These are phyloP conservation scores for Leptestheria dahalacensis DNA, from an alignment of 1,140 invertebrate genomes.

Conservation along the genomic window DNA sequence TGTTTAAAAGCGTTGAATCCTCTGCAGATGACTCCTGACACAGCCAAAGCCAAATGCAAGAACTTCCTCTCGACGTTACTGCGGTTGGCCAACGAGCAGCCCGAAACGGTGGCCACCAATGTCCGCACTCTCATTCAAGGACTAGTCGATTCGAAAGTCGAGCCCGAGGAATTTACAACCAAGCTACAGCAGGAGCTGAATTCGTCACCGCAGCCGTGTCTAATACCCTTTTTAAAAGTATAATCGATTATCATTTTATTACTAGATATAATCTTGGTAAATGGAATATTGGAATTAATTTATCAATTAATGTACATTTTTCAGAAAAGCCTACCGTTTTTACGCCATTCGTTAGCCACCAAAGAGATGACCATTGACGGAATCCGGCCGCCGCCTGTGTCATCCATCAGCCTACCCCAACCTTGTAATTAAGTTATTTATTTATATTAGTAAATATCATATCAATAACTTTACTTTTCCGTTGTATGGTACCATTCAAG, in stretches of 20 bases:
- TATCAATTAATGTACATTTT: no score
- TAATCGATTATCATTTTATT: no score
- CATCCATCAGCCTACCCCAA: constrained; percentile 2
- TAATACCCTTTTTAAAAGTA: constrained; percentile 92
- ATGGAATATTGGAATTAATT: no score
- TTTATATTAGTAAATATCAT: no score
- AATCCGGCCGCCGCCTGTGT: constrained; percentile 63
- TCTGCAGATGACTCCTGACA: constrained; percentile 43
- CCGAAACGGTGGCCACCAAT: constrained; percentile 79
- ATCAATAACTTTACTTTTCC: no score
- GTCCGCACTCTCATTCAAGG: constrained; percentile 90
- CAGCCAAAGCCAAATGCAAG: constrained; percentile 94
- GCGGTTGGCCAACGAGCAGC: constrained; percentile 86
- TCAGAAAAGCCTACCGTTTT: constrained; percentile 88
- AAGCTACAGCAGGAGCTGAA: constrained; percentile 84
- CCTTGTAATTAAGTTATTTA: not conserved
- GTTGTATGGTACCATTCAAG: no score
- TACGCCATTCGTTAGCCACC: constrained; percentile 74
- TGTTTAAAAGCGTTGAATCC: no score
- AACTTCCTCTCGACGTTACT: constrained; percentile 94
- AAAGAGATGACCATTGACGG: constrained; percentile 91
- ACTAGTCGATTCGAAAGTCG: constrained; percentile 85
- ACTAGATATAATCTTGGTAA: no score
- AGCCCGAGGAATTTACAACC: constrained; percentile 92
- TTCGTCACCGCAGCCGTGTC: constrained; percentile 90